Evolutionary conservation across 2,113 vertebrate genomes (phyloP).

Genomic region (Anoplopoma fimbria): DNA sequence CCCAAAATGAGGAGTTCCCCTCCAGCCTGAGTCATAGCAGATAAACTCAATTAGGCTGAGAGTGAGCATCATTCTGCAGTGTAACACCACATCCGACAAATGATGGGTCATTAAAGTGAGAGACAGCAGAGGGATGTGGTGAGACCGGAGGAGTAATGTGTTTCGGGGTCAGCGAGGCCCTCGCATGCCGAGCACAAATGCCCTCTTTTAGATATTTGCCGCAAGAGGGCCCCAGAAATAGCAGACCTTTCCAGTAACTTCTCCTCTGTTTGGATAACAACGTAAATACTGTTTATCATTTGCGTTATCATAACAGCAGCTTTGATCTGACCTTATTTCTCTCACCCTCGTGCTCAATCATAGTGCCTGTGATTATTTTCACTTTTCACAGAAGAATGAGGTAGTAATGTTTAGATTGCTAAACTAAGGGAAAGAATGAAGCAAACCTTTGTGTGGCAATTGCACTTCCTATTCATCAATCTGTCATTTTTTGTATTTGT

Average conservation of each 20-base stretch:
- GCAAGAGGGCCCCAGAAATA: constrained; percentile 64
- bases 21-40: constrained; percentile 30
- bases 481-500: constrained; percentile 36
- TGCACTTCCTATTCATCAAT: constrained; percentile 37
- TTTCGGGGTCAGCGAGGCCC: constrained; percentile 56
- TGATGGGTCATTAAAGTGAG: constrained; percentile 10
- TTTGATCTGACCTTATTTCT: constrained; percentile 50
- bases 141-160: constrained; percentile 41
- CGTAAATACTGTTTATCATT: constrained; percentile 69
- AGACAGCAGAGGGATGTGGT: not conserved
- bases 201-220: constrained; percentile 61
- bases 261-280: constrained; percentile 66
- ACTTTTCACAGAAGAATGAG: constrained; percentile 45
- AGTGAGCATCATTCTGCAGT: not conserved
- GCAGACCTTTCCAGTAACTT: constrained; percentile 71
- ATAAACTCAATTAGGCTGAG: constrained; percentile 28
- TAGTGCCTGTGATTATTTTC: constrained; percentile 43
- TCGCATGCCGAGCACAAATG: constrained; percentile 55
- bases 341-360: constrained; percentile 35
- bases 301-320: constrained; percentile 47
- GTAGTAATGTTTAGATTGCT: constrained; percentile 15
- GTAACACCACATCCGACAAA: constrained; percentile 24
- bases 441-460: constrained; percentile 11
- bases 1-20: constrained; percentile 57
- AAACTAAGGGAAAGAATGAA: constrained; percentile 29